phyloP scores from a whole-genome alignment of 1,140 invertebrate genomes.

The Calliopsis andreniformis region DNA sequence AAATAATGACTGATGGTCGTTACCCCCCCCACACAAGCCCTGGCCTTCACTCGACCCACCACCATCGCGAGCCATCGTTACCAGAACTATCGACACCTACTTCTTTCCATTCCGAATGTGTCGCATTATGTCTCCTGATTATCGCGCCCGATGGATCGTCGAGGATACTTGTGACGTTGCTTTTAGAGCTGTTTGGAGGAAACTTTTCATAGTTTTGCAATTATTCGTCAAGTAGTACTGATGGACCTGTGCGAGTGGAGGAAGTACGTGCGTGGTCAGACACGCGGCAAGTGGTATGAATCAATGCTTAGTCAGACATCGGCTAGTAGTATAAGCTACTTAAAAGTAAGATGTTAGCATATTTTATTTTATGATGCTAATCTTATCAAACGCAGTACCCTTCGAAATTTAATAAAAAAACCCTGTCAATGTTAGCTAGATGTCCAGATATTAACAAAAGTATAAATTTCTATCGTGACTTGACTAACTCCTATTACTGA shows the following conservation, averaged over 20 bases:
- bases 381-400: too few species aligned
- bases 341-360: too few species aligned
- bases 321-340: background rate
- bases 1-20: conserved; percentile 81
- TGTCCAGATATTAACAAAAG: too few species aligned
- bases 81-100: conserved; percentile 54
- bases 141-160: conserved; percentile 17
- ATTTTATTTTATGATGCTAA: too few species aligned
- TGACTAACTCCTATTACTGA: too few species aligned
- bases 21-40: conserved; percentile 41
- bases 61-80: conserved; percentile 55
- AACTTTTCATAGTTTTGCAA: background rate
- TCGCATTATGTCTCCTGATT: conserved; percentile 53
- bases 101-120: conserved; percentile 41
- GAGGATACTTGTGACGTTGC: too few species aligned
- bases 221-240: too few species aligned
- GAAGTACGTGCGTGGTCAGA: background rate
- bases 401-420: too few species aligned
- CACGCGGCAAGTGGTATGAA: background rate
- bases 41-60: conserved; percentile 39
- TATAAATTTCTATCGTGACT: too few species aligned
- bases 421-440: too few species aligned
- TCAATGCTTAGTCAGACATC: background rate
- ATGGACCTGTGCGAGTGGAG: background rate
- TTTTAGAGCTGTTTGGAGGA: background rate